Evolutionary conservation across 2,888 invertebrate genomes (phyloP), one percentile per base, ranked within the genome.

Genomic region (Luperina nickerlii): DNA sequence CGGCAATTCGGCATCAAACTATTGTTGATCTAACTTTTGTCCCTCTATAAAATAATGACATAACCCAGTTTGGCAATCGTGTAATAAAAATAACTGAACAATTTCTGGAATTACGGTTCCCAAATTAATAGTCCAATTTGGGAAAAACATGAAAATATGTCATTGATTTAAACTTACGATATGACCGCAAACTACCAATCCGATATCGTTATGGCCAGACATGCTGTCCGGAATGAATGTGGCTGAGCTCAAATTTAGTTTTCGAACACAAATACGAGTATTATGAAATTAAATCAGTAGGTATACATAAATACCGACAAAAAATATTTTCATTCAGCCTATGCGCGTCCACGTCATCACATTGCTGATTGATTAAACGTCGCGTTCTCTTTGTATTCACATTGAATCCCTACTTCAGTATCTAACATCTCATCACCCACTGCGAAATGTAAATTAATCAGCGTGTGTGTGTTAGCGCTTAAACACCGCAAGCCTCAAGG

Each of bases 101-200:
- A 63, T 74, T 78, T 67, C 67, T 67, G 38, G 74, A 68, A 74
- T 69, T 69, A 68, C 65, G 67, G 69, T 63, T 82, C 57, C 48
- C 32, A 86, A 83, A 86, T 84, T 71, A 73, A 86, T 86, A 57
- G 69, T 72, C 48, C 86, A 83, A 84, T 84, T 86, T 84, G 73
- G 78, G 79, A 72, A 72, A 84, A 84, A 75, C 84, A 84, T 66
- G 79, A 86, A 86, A 84, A 84, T 84, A 78, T 86, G 60, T 83
- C 87, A 75, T 87, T 83, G 84, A 84, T 84, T 83, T 74, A 72
- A 78, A 86, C 74, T 78, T 66, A 78, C 70, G 87, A 86, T 86
- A 84, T 86, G 63, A 68, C 24, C 68, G 66, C 87, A 69, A 84
- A 83, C 87, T 78, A 86, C 79, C 68, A 48, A 60, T 68, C 51